phyloP scores from a whole-genome alignment of 2,888 invertebrate species.

The Diaprepes abbreviatus region DNA sequence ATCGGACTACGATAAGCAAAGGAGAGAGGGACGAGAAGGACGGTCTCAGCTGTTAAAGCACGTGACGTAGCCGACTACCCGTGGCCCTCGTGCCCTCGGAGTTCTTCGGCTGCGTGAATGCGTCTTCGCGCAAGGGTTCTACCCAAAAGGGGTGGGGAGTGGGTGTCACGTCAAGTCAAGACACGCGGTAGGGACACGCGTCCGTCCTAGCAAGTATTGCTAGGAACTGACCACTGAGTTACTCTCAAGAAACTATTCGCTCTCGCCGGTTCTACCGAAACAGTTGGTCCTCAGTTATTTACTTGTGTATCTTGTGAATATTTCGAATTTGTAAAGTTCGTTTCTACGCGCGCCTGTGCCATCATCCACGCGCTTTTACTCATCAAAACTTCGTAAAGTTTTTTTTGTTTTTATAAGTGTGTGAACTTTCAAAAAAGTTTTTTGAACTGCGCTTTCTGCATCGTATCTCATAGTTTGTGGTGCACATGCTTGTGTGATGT shows the following conservation, averaged over 20 bases:
- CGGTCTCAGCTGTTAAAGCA: constrained; percentile 57
- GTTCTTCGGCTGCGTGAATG: constrained; percentile 63
- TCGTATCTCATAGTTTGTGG: constrained; percentile 58
- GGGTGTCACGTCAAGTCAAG: constrained; percentile 74
- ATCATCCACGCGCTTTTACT: constrained; percentile 46
- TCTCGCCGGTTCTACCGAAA: constrained; percentile 29
- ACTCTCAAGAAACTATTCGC: constrained; percentile 59
- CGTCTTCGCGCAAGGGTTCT: constrained; percentile 63
- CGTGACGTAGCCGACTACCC: constrained; percentile 53
- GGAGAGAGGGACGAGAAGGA: constrained; percentile 4
- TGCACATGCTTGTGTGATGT: constrained; percentile 49
- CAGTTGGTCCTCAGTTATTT: constrained; percentile 57
- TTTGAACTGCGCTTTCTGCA: constrained; percentile 62
- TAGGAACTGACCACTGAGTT: constrained; percentile 71
- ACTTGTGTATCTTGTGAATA: constrained; percentile 43
- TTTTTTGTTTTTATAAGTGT: constrained; percentile 60
- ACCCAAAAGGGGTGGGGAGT: constrained; percentile 67
- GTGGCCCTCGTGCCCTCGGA: constrained; percentile 36
- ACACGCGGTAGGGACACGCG: constrained; percentile 63
- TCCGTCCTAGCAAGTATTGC: constrained; percentile 65
- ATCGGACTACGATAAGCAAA: constrained; percentile 13
- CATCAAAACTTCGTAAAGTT: constrained; percentile 60
- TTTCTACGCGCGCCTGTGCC: constrained; percentile 46
- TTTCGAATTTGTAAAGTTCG: constrained; percentile 47
- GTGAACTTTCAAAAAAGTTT: constrained; percentile 60